A percentile compares a stretch with the other conserved stretches of the same genome.
Conservation (phyloP, 2,113 vertebrate genomes). For the Elaphurus davidianus region DNA sequence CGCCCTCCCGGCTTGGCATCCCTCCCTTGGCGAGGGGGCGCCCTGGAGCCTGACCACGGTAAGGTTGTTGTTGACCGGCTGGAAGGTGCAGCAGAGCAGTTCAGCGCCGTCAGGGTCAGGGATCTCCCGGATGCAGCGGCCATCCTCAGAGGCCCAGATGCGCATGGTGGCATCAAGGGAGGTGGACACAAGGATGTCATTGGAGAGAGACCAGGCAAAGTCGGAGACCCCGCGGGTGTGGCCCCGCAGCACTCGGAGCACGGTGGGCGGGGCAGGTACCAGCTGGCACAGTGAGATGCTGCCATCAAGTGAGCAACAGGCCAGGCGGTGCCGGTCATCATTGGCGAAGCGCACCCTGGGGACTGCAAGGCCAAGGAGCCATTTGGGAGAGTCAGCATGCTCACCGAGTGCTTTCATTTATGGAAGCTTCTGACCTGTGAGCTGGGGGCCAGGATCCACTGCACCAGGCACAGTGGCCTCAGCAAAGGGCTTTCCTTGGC, state of each 20-base stretch:
- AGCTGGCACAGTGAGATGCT: conserved; percentile 93
- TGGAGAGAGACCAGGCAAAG: conserved; percentile 96
- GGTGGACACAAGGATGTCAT: conserved; percentile 94
- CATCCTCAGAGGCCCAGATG: conserved; percentile 93
- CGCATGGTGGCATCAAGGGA: conserved; percentile 92
- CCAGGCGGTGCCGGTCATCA: conserved; percentile 94
- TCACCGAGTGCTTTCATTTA: neutral
- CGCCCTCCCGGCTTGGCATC: neutral
- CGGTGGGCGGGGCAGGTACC: conserved; percentile 89
- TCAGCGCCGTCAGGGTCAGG: conserved; percentile 91
- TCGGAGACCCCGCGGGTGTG: conserved; percentile 90
- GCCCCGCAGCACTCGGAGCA: conserved; percentile 90
- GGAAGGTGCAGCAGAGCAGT: conserved; percentile 95
- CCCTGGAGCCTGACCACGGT: conserved; percentile 87
- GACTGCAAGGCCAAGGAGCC: conserved; percentile 77
- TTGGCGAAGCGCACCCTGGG: conserved; percentile 94
- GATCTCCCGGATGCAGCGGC: conserved; percentile 94
- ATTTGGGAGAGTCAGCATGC: neutral
- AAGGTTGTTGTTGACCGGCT: conserved; percentile 97
- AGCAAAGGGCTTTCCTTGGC: conserved; percentile 29
- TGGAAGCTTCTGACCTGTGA: neutral
- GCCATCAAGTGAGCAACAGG: conserved; percentile 94
- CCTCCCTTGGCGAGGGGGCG: neutral
- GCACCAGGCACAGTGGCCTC: neutral
- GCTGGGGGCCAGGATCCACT: neutral